phyloP scores from a whole-genome alignment of 2,888 invertebrate genomes.

The Hemaris fuciformis region DNA sequence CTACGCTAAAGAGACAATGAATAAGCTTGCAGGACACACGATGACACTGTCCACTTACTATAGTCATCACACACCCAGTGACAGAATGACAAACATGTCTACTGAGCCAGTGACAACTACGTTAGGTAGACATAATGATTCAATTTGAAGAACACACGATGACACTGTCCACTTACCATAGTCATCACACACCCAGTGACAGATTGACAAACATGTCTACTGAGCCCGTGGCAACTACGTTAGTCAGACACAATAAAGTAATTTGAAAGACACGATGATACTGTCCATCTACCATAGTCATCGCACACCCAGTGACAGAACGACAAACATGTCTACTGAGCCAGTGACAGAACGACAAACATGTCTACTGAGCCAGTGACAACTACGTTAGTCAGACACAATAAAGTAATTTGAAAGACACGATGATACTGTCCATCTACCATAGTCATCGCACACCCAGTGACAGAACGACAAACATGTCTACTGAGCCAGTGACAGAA shows the following conservation, averaged over 20 bases:
- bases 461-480: neutral
- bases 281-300: neutral
- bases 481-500: neutral
- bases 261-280: neutral
- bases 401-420: neutral
- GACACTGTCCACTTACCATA: neutral
- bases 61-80: constrained; percentile 21
- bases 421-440: neutral
- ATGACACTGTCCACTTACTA: constrained; percentile 10
- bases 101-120: constrained; percentile 16
- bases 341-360: constrained; percentile 22
- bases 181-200: constrained; percentile 25
- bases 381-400: constrained; percentile 13
- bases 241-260: neutral
- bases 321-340: too few species aligned
- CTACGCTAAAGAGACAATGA: neutral
- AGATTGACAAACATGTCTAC: constrained; percentile 22
- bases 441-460: neutral
- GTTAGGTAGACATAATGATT: neutral
- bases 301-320: too few species aligned
- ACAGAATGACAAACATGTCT: constrained; percentile 19
- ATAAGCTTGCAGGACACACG: neutral
- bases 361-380: constrained; percentile 22
- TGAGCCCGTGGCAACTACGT: constrained; percentile 19
- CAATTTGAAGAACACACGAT: neutral